Conservation (phyloP, 92 coral and sea anemone species). For the Actinostola sp. region DNA sequence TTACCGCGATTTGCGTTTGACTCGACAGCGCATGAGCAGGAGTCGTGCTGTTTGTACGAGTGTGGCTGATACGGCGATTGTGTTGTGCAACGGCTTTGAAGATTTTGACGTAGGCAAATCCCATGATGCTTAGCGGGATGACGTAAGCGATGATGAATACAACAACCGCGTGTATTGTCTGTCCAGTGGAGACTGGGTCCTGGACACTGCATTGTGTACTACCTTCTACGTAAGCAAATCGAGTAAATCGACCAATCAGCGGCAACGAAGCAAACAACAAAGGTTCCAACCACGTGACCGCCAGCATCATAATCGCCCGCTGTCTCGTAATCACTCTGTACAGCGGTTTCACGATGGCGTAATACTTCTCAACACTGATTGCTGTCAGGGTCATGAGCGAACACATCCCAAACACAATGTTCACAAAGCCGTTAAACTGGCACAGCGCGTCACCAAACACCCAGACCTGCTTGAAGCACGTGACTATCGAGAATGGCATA, state of each 20-base stretch:
- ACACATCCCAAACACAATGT: conserved; percentile 59
- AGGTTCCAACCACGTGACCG: conserved; percentile 70
- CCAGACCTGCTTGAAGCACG: conserved; percentile 63
- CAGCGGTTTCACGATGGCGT: conserved; percentile 77
- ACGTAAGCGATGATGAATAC: conserved; percentile 54
- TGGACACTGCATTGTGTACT: conserved; percentile 75
- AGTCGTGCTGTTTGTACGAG: conserved; percentile 12
- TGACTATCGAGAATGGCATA: conserved; percentile 79
- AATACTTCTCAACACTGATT: conserved; percentile 76
- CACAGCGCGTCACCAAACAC: conserved; percentile 69
- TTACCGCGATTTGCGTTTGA: conserved; percentile 65
- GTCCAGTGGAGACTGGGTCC: conserved; percentile 50
- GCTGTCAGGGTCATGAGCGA: conserved; percentile 77
- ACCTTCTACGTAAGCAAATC: conserved; percentile 58
- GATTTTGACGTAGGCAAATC: conserved; percentile 69
- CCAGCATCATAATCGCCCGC: conserved; percentile 57
- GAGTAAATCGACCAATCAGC: conserved; percentile 56
- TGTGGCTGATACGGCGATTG: conserved; percentile 56
- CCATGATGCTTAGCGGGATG: conserved; percentile 77
- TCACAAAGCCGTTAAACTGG: conserved; percentile 71
- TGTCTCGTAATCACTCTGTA: conserved; percentile 58
- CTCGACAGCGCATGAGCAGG: conserved; percentile 15
- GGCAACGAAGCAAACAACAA: conserved; percentile 60
- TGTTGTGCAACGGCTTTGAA: conserved; percentile 66
- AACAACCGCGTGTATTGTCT: conserved; percentile 45